Percentiles rank a stretch among this genome's conserved stretches.
Evolutionary conservation across 1,140 invertebrate species (phyloP).

Genomic region (Apocrypta bakeri): DNA sequence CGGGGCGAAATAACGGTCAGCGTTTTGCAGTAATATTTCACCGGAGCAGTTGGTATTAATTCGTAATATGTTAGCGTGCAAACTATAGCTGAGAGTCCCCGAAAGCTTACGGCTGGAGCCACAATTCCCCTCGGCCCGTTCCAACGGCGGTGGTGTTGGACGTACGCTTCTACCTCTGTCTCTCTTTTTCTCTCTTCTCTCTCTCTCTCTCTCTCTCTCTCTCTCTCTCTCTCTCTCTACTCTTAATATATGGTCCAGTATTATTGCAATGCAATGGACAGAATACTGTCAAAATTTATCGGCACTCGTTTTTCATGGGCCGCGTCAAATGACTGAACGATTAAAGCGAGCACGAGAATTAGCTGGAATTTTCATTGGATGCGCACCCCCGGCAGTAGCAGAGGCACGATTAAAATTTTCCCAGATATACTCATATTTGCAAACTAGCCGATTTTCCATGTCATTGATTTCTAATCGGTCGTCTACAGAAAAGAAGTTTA

Average conservation of each 20-base stretch:
- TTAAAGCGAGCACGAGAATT: slow-evolving; percentile 73
- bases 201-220: slow-evolving; percentile 10
- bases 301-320: slow-evolving; percentile 74
- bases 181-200: slow-evolving; percentile 5
- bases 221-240: slow-evolving; percentile 32
- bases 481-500: background rate
- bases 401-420: slow-evolving; percentile 40
- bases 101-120: slow-evolving; percentile 39
- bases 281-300: slow-evolving; percentile 77
- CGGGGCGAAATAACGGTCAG: slow-evolving; percentile 72
- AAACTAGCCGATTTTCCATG: slow-evolving; percentile 41
- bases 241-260: slow-evolving; percentile 75
- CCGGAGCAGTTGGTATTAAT: slow-evolving; percentile 76
- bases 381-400: background rate
- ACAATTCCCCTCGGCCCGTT: slow-evolving; percentile 54
- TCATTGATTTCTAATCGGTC: slow-evolving; percentile 43
- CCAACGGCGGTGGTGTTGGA: slow-evolving; percentile 42
- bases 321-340: slow-evolving; percentile 73
- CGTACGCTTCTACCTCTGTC: background rate
- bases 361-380: slow-evolving; percentile 53
- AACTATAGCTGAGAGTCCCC: slow-evolving; percentile 67
- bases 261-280: slow-evolving; percentile 76
- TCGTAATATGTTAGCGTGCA: slow-evolving; percentile 75
- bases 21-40: slow-evolving; percentile 76
- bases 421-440: background rate